Evolutionary conservation across 2,888 invertebrate genomes (phyloP), one percentile per base, ranked within the genome.

Genomic region (Trichopoda pennipes): DNA sequence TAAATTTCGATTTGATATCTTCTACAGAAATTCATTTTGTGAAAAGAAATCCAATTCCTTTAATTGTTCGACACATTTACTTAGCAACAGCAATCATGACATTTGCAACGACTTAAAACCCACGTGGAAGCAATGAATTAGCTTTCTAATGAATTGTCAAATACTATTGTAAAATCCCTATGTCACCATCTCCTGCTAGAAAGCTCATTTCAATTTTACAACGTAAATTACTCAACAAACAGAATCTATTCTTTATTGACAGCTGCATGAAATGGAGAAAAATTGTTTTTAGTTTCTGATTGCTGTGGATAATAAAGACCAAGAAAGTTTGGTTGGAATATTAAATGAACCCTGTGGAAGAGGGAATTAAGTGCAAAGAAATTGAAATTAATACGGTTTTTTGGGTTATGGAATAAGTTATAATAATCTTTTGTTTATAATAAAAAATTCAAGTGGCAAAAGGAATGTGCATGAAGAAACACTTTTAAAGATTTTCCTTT

Each of bases 61-160:
- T 53, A 17, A 14, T 53, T 53, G 66, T 42, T 55, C 23, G 53
- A 14, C 17, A 42, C n/a, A 16, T 3, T 3, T 12, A 38, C 38
- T 38, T 12, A 38, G 12, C 19, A 23, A 12, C 23, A 28, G 53
- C 6, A 23, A 1, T 21, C 12, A n/a, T 35, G 19, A 21, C 35
- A 21, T 44, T 42, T 16, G 16, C 9, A n/a, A 38, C 14, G 42
- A 28, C 12, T 38, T 38, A 38, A 10, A 51, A 42, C 42, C 49
- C 17, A n/a, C 42, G 16, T 53, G 51, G 19, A 58, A 69, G 17
- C 47, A 69, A 61, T 44, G 53, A 19, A 32, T 44, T 60, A 60
- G 51, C 51, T 28, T 51, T 51, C 21, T 68, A 68, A 75, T 75
- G 58, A 75, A 75, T 75, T 75, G 66, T 1, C 38, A 23, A 75